These are phyloP conservation scores for Teleopsis dalmanni DNA, from an alignment of 1,140 invertebrate genomes.

Conservation along the genomic window DNA sequence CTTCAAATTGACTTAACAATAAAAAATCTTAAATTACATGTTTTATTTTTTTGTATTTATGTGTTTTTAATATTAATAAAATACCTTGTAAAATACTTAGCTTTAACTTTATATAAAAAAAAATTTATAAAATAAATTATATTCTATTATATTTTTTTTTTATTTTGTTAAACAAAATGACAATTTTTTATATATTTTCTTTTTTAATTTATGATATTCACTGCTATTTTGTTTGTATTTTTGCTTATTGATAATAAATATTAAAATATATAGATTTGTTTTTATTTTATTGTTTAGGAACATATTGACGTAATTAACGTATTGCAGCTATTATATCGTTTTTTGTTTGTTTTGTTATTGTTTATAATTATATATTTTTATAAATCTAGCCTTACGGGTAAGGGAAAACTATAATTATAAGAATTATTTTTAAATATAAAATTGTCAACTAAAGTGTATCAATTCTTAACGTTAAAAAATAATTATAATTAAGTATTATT, in stretches of 20 bases:
- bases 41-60: background rate
- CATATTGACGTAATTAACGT: slow-evolving; percentile 46
- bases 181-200: slow-evolving; percentile 7
- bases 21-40: background rate
- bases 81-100: slow-evolving; percentile 2
- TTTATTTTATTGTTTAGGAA: slow-evolving; percentile 41
- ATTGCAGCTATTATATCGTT: slow-evolving; percentile 46
- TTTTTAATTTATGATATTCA: slow-evolving; percentile 4
- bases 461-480: too few relatives aligned
- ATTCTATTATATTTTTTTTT: slow-evolving; percentile 12
- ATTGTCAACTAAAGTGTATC: too few relatives aligned
- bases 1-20: background rate
- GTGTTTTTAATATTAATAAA: too few relatives aligned
- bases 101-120: slow-evolving; percentile 4
- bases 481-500: too few relatives aligned
- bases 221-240: background rate
- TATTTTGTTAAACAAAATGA: too few relatives aligned
- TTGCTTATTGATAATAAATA: slow-evolving; percentile 10
- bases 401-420: too few relatives aligned
- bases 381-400: too few relatives aligned
- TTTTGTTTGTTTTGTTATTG: too few relatives aligned
- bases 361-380: too few relatives aligned
- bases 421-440: too few relatives aligned
- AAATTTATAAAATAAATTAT: slow-evolving; percentile 11
- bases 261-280: slow-evolving; percentile 28